Evolutionary conservation across 2,888 invertebrate species (phyloP).

Genomic region (Meliscaeva auricollis): DNA sequence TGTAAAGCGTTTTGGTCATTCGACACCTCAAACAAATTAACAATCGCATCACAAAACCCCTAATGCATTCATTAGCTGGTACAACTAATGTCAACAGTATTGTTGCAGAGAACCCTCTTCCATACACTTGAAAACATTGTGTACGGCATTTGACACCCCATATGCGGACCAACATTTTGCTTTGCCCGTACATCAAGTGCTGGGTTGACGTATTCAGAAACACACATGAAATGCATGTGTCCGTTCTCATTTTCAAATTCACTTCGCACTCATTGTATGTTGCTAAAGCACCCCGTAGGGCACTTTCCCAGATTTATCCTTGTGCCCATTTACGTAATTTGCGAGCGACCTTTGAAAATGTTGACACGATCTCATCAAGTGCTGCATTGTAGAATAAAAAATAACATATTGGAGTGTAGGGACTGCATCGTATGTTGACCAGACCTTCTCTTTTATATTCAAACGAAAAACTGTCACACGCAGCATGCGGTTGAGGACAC

Average conservation of each 20-base stretch:
- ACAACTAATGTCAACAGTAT: slow-evolving; percentile 53
- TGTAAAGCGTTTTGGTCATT: slow-evolving; percentile 42
- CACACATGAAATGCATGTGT: slow-evolving; percentile 60
- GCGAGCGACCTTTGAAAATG: slow-evolving; percentile 49
- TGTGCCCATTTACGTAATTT: slow-evolving; percentile 48
- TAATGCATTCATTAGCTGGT: slow-evolving; percentile 64
- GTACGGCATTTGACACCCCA: slow-evolving; percentile 36
- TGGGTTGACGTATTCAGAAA: neutral
- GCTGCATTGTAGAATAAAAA: slow-evolving; percentile 16
- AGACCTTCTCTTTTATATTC: slow-evolving; percentile 8
- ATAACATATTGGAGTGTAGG: neutral
- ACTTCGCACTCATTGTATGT: too few species aligned
- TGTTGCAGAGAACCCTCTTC: slow-evolving; percentile 22
- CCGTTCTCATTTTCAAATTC: neutral
- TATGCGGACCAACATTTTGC: slow-evolving; percentile 1
- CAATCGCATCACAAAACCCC: slow-evolving; percentile 27
- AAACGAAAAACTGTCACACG: slow-evolving; percentile 40
- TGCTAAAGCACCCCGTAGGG: neutral
- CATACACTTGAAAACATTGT: slow-evolving; percentile 2
- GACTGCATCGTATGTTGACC: slow-evolving; percentile 30
- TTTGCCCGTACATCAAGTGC: neutral
- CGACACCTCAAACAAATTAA: slow-evolving; percentile 62
- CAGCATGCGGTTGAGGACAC: slow-evolving; percentile 65
- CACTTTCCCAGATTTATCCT: slow-evolving; percentile 15
- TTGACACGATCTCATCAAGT: slow-evolving; percentile 67